Base-by-base conservation (phyloP, 2,113 vertebrate genomes). In the Copsychus sechellarum region DNA sequence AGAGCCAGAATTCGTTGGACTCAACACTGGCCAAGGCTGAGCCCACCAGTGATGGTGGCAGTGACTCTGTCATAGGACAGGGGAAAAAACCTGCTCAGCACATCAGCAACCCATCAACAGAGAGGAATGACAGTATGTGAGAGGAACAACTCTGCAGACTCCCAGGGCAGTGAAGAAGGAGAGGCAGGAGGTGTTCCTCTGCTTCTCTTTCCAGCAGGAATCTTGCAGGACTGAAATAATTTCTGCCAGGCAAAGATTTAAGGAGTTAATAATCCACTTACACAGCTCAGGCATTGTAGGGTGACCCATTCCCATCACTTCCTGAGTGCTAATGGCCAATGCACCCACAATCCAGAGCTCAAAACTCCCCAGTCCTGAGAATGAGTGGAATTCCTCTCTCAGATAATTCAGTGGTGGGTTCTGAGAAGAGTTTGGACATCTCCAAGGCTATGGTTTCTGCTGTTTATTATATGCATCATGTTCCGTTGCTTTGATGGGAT, bases 21-120 rank as follows among this genome's bases (percentile, higher is more conserved):
- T 14, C 4, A 1, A 9, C 1, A 0, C 17, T 62, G 64, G 26
- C 26, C 38, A 38, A 62, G 2, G 42, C 18, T 6, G 15, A 81
- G 15, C 18, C 33, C n/a, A 14, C 14, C n/a, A 31, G 19, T 1
- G 0, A 9, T 0, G 3, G 20, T 47, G 28, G 8, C 15, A 31
- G 2, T 0, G 1, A 15, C 8, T 40, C 25, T 36, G 36, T 19
- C 47, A 8, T 3, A 36, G 12, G 2, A 28, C 7, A 12, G 25
- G 6, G 7, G 8, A 1, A 24, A 31, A 40, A 74, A 4, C 4
- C 25, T 79, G 6, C 24, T 71, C 40, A 73, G 24, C 5, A 10
- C 6, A 48, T 29, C 21, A 67, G 12, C 7, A 43, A 4, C 56
- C 17, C 67, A 23, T 18, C 5, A 11, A 6, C 33, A 76, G 12